Conservation (phyloP, 2,888 invertebrate species). For the Mellilla xanthometata region DNA sequence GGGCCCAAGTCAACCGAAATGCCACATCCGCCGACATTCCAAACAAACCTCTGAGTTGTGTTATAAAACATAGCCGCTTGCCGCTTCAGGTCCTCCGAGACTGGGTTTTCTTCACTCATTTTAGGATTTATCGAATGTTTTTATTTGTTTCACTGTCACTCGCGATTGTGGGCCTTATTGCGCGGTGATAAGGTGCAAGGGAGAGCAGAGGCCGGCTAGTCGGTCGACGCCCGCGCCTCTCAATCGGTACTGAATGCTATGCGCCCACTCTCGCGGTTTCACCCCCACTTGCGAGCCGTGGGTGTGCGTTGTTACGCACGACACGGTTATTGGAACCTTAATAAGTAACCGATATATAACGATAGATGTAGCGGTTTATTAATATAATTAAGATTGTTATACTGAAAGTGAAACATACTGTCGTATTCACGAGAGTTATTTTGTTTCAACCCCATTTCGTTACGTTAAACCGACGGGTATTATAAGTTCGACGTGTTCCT, state of each 20-base stretch:
- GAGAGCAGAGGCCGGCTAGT: slow-evolving; percentile 55
- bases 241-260: slow-evolving; percentile 48
- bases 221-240: slow-evolving; percentile 75
- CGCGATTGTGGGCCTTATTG: slow-evolving; percentile 25
- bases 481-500: no score
- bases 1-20: slow-evolving; percentile 20
- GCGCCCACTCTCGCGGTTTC: slow-evolving; percentile 59
- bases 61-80: slow-evolving; percentile 78
- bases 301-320: slow-evolving; percentile 43
- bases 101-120: slow-evolving; percentile 71
- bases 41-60: slow-evolving; percentile 69
- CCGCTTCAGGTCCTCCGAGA: slow-evolving; percentile 69
- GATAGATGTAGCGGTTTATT: neutral
- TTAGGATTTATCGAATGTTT: slow-evolving; percentile 31
- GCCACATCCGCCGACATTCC: slow-evolving; percentile 40
- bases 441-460: no score
- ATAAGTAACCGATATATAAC: neutral
- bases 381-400: no score
- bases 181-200: slow-evolving; percentile 28
- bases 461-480: no score
- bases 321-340: slow-evolving; percentile 28
- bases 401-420: no score
- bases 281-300: slow-evolving; percentile 54
- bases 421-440: no score
- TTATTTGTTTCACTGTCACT: slow-evolving; percentile 44